Base-by-base conservation (phyloP, 2,888 invertebrate genomes). In the Gisinianus flammeolus region DNA sequence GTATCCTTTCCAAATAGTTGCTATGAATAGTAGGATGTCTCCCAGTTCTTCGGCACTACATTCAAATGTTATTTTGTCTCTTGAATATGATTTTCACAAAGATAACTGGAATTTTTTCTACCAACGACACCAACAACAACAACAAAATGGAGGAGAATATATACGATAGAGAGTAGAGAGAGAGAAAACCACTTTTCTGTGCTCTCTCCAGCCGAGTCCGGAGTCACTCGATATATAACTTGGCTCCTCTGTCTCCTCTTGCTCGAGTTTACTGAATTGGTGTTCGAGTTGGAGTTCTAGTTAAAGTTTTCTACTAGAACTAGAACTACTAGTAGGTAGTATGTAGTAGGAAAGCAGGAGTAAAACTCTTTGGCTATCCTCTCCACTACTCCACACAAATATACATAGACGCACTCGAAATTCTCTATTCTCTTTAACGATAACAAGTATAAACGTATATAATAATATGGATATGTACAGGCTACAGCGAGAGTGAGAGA, bases 151-250 rank as follows among this genome's bases (percentile, higher is more conserved):
- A 74, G 73, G 64, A 74, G 64, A 64, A 35, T 5, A 62, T 74
- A 52, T 19, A 24, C 35, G 56, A 64, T 26, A 62, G 22, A 64
- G 66, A 64, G 58, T 58, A 62, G 54, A n/a, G 56, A 56, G 71
- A 24, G 58, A 72, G 58, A 74, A 35, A 74, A 74, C 64, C 72
- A 72, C 72, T 26, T 12, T 26, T 16, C 44, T 76, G 75, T 75
- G 68, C 76, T 76, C 76, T 76, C 76, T 76, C 76, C 69, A 76
- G 76, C 19, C 76, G 68, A 76, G 76, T 76, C 71, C 71, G 71
- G 71, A 71, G 71, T 71, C 54, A 71, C 71, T 71, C 71, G 71
- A 71, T 71, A 71, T 71, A 56, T 56, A 71, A 71, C 28, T 71
- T 71, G 28, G 71, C 56, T 67, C 52, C 58, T 71, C 56, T n/a